A percentile compares a stretch with the other conserved stretches of the same genome.
Evolutionary conservation across 2,888 invertebrate species (phyloP).

Genomic region (Chydorus sphaericus): DNA sequence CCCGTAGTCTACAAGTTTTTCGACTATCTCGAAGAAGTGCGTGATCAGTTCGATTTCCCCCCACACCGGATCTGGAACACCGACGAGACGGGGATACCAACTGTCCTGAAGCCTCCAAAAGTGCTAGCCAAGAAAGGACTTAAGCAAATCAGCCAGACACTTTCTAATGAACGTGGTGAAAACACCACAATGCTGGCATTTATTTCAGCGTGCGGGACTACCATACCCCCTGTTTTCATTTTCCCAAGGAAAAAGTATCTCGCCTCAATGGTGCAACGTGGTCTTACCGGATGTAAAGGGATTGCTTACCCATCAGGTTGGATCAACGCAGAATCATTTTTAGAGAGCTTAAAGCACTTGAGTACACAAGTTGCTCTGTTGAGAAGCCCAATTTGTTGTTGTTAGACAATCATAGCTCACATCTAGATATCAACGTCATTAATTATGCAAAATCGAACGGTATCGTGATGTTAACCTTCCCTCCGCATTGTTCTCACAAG

Average conservation of each 20-base stretch:
- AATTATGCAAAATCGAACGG: conserved; percentile 26
- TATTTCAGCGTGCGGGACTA: conserved; percentile 5
- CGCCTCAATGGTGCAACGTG: conserved; percentile 12
- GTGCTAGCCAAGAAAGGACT: conserved; percentile 8
- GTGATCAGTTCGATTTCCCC: not conserved
- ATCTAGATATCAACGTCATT: conserved; percentile 21
- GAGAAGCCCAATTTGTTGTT: conserved; percentile 21
- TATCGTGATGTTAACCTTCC: conserved; percentile 27
- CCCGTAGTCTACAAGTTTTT: conserved; percentile 8
- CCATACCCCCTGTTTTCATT: conserved; percentile 8
- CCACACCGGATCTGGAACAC: conserved; percentile 6
- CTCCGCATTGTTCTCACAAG: conserved; percentile 29
- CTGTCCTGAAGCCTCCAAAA: conserved; percentile 6
- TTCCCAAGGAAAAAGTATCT: conserved; percentile 10
- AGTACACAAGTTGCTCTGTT: conserved; percentile 20
- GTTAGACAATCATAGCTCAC: conserved; percentile 24
- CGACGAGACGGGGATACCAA: conserved; percentile 11
- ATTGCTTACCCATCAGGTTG: conserved; percentile 18
- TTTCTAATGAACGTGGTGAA: conserved; percentile 10
- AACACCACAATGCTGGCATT: conserved; percentile 13
- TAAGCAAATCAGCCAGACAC: conserved; percentile 11
- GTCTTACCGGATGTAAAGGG: conserved; percentile 16
- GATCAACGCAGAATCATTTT: conserved; percentile 21
- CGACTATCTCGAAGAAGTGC: conserved; percentile 1
- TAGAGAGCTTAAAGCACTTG: conserved; percentile 23